Conservation (phyloP, 2,113 vertebrate species). For the Rhabdomys dilectus region DNA sequence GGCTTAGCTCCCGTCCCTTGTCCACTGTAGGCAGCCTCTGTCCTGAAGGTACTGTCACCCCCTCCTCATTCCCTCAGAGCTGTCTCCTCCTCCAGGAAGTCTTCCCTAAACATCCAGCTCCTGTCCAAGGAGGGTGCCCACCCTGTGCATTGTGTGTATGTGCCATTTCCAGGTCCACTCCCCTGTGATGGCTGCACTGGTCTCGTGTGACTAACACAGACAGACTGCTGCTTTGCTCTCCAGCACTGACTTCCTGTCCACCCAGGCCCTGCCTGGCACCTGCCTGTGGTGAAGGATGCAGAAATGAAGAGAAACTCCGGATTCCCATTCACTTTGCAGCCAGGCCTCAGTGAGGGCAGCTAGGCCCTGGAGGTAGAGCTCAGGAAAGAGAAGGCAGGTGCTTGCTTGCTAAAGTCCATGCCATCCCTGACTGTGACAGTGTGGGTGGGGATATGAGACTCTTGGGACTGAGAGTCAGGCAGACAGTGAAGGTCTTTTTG, state of each 20-base stretch:
- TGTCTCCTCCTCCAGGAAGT: conserved; percentile 10
- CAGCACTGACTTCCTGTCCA: rapidly evolving
- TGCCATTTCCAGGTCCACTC: neutral
- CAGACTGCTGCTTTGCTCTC: neutral
- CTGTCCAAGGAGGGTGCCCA: neutral
- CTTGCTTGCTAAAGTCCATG: neutral
- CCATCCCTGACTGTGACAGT: neutral
- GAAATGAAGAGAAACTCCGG: neutral
- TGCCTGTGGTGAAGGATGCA: too few relatives aligned
- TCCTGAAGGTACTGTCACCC: neutral
- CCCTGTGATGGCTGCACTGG: neutral
- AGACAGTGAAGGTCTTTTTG: neutral
- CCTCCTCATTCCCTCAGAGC: neutral
- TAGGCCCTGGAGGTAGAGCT: neutral
- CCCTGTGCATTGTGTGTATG: too few relatives aligned
- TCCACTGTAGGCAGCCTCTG: too few relatives aligned
- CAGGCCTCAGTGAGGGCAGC: neutral
- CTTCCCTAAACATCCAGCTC: neutral
- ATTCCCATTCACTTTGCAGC: neutral
- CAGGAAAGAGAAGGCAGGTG: neutral
- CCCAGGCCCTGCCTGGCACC: neutral
- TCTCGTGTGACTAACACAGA: neutral
- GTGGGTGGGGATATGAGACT: neutral
- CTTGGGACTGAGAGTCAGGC: neutral
- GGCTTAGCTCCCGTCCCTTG: neutral